Conservation (phyloP, 2,113 vertebrate species). For the Elanus axillaris region DNA sequence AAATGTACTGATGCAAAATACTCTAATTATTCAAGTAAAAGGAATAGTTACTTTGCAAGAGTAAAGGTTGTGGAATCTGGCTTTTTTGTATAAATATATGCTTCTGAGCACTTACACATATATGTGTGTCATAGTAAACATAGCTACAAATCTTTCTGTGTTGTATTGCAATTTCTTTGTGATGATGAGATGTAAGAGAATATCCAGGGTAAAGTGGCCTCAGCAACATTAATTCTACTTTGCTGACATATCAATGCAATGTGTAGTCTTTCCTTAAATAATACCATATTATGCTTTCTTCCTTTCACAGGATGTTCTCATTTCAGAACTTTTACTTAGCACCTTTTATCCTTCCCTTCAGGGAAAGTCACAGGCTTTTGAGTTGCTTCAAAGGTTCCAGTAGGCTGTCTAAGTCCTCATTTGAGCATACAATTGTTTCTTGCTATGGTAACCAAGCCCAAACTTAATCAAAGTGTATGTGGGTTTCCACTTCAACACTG, state of each 20-base stretch:
- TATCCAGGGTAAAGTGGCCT: neutral
- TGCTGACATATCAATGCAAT: neutral
- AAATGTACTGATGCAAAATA: neutral
- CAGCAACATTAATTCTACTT: neutral
- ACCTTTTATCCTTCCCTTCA: neutral
- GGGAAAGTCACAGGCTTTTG: neutral
- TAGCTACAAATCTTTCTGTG: neutral
- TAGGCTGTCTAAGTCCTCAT: neutral
- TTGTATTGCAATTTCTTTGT: neutral
- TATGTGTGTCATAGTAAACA: neutral
- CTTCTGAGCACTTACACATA: neutral
- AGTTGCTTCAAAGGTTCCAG: neutral
- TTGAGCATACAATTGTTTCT: neutral
- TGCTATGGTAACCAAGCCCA: neutral
- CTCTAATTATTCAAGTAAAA: neutral
- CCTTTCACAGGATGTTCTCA: neutral
- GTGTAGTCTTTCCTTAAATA: neutral
- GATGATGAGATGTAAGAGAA: neutral
- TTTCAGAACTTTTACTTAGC: neutral
- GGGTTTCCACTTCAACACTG: neutral
- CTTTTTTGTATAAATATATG: neutral
- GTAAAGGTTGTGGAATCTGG: neutral
- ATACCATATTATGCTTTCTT: neutral
- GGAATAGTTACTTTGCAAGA: neutral
- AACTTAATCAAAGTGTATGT: neutral